Base-by-base conservation (phyloP, 2,113 vertebrate genomes). In the Irena cyanogastra region DNA sequence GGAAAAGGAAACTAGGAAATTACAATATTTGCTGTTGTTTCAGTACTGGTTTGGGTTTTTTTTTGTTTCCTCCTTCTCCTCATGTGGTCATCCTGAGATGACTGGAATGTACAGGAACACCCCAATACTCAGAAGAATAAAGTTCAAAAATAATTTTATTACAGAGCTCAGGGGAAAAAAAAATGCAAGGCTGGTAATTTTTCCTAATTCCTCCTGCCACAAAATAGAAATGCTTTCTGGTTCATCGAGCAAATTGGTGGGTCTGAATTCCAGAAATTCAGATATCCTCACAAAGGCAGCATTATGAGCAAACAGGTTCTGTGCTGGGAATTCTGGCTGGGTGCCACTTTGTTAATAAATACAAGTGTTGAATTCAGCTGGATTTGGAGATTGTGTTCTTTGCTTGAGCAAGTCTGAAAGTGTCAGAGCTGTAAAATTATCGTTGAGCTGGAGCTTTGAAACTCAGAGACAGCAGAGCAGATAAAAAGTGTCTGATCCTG, bases 341-440 rank as follows among this genome's bases (percentile, higher is more conserved):
- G 21, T 12, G 95, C 95, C 95, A 95, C 57, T 94, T 94, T 80
- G 96, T 90, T 96, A 93, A 97, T 93, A 97, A 96, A 96, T 86
- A 91, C 94, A 96, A 89, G 89, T 45, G 60, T 88, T 95, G 95
- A 85, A 94, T 97, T 97, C 95, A 84, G 93, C 85, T 90, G 96
- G 72, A 88, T 96, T 95, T 82, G 65, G 85, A 97, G 96, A 93
- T 97, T 96, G 95, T 93, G 90, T 59, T 82, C 95, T 96, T 95
- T 98, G 97, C 97, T 96, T 56, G 56, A 97, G 94, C 93, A 96
- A 93, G 97, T 80, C 90, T 65, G 86, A 78, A 96, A 95, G 93
- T 90, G 86, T 80, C 94, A 90, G 89, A 82, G 94, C 87, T 92
- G 53, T 90, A 93, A 90, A 96, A 87, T 90, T 81, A 83, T 89